phyloP scores from a whole-genome alignment of 2,888 invertebrate species.

The Temnothorax rugatulus region DNA sequence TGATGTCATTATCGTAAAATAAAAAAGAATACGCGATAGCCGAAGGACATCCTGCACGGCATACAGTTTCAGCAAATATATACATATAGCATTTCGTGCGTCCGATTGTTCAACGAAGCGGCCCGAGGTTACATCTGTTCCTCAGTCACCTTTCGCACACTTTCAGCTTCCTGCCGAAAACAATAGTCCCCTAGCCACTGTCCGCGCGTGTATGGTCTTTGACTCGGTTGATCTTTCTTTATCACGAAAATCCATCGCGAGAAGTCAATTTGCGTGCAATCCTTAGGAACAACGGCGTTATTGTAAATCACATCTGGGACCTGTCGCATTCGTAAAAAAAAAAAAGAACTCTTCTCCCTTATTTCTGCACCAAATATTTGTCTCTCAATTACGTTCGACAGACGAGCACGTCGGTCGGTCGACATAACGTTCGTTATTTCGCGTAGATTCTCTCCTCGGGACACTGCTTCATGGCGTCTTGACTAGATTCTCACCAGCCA shows the following conservation, averaged over 20 bases:
- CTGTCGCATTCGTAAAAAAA: conserved; percentile 26
- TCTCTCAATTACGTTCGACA: background rate
- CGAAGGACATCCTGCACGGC: background rate
- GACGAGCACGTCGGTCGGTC: conserved; percentile 18
- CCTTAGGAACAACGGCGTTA: conserved; percentile 68
- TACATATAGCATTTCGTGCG: conserved; percentile 62
- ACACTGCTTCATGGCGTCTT: conserved; percentile 87
- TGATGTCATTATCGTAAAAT: background rate
- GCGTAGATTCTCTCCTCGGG: background rate
- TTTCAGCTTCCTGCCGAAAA: conserved; percentile 39
- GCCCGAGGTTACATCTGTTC: background rate
- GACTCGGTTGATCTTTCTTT: conserved; percentile 17
- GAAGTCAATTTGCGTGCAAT: conserved; percentile 35
- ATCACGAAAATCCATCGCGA: conserved; percentile 55
- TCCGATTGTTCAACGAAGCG: conserved; percentile 41
- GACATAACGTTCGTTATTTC: conserved; percentile 42
- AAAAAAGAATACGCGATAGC: background rate
- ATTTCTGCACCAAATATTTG: background rate
- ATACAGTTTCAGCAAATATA: conserved; percentile 62
- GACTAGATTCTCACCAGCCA: conserved; percentile 92
- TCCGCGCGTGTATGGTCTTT: background rate
- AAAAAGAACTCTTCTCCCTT: conserved; percentile 1
- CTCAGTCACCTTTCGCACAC: conserved; percentile 31
- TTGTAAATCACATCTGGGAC: conserved; percentile 42
- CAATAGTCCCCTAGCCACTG: conserved; percentile 22